Percentiles rank a stretch among this genome's conserved stretches.
Evolutionary conservation across 64 coral and sea anemone genomes (phyloP).

Genomic region (Catalaphyllia jardinei): DNA sequence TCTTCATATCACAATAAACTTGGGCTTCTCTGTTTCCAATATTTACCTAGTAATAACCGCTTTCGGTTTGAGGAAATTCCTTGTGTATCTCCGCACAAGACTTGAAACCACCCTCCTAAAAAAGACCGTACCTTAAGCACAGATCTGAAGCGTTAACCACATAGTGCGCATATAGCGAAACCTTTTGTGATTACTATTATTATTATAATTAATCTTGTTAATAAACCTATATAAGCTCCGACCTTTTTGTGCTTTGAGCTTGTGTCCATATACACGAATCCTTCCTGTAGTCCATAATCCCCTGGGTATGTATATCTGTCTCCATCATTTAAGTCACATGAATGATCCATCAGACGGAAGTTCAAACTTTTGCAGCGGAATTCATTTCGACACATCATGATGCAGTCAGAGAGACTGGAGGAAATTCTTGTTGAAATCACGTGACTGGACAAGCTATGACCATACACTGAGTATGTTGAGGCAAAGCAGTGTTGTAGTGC

Average conservation of each 20-base stretch:
- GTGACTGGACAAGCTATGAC: neutral
- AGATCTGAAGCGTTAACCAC: too few species aligned
- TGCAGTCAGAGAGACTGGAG: neutral
- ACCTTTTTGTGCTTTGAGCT: too few species aligned
- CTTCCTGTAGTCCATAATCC: neutral
- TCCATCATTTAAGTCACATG: neutral
- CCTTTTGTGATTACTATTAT: too few species aligned
- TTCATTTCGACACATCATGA: neutral
- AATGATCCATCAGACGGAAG: neutral
- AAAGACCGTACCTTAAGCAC: too few species aligned
- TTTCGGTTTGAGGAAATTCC: neutral
- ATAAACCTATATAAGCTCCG: too few species aligned
- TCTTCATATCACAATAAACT: constrained; percentile 14
- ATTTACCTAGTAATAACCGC: neutral
- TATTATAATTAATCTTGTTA: too few species aligned
- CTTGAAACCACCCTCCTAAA: neutral
- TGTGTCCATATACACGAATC: constrained; percentile 2
- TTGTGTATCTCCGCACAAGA: neutral
- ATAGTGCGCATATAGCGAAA: too few species aligned
- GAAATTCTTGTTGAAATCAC: neutral
- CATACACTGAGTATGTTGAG: neutral
- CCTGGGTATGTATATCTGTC: neutral
- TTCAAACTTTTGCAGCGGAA: constrained; percentile 13
- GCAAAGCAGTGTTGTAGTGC: neutral
- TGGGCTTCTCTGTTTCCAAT: neutral